Evolutionary conservation across 2,113 vertebrate species (phyloP).

Genomic region (Nannobrachium achirus): DNA sequence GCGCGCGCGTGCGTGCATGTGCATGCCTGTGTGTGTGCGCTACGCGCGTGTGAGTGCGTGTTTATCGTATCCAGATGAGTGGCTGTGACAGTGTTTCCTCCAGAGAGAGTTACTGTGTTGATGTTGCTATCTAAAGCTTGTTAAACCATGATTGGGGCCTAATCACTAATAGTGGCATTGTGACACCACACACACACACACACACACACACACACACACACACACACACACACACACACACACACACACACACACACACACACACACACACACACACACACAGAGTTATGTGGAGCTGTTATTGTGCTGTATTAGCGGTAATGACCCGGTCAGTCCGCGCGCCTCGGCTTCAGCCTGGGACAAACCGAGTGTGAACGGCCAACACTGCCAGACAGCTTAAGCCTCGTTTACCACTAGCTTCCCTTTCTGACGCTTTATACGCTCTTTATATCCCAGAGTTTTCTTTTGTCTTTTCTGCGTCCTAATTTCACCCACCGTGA

Average conservation of each 20-base stretch:
- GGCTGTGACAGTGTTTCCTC: constrained; percentile 30
- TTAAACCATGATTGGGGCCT: constrained; percentile 72
- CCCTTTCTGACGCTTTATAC: neutral
- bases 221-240: constrained; percentile 27
- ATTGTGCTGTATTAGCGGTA: constrained; percentile 67
- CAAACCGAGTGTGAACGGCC: constrained; percentile 2
- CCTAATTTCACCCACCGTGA: too few relatives aligned
- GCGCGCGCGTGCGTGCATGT: neutral
- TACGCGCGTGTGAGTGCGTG: constrained; percentile 17
- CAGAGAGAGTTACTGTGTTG: constrained; percentile 33
- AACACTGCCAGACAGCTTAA: constrained; percentile 4
- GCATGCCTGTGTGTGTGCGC: neutral
- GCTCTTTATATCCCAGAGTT: neutral
- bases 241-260: constrained; percentile 26
- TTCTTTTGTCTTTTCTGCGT: neutral
- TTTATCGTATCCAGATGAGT: constrained; percentile 27
- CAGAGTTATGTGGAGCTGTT: constrained; percentile 43
- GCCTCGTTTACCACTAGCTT: neutral
- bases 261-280: constrained; percentile 22
- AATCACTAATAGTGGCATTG: constrained; percentile 58
- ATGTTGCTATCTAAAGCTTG: constrained; percentile 52
- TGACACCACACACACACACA: constrained; percentile 24
- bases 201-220: constrained; percentile 8
- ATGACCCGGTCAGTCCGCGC: constrained; percentile 68
- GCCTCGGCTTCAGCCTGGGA: constrained; percentile 49